Evolutionary conservation across 2,797 vertebrate genomes (phyloP), one percentile per base, ranked within the genome.

Genomic region (Gephyroberyx darwinii): DNA sequence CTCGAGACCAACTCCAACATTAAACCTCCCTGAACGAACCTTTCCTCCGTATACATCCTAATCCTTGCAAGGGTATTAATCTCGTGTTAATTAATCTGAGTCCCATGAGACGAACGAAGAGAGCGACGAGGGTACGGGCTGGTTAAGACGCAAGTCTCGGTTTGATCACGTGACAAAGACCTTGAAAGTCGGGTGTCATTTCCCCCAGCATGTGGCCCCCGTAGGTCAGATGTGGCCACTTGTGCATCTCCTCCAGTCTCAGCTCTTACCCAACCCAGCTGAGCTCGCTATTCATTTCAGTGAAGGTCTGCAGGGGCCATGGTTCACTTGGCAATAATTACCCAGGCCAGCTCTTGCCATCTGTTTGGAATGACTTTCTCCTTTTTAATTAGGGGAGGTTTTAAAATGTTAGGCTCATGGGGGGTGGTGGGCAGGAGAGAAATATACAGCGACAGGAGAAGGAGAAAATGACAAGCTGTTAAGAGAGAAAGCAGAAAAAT

Each of bases 261-360:
- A 77, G 76, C 78, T 79, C 69, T 75, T 61, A 59, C 20, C 60
- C 43, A 31, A 65, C 74, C 60, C 63, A 77, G 71, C 73, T 35
- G 74, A 74, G 72, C 69, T 64, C 51, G 47, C 72, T 62, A 45
- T 67, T 87, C 54, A 81, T 78, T 77, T 86, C 79, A 84, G 58
- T 71, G 8, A 67, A 75, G 81, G 86, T 90, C 86, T 78, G 72
- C 56, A 41, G 83, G 79, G 87, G 84, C 78, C 60, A 74, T 60
- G 84, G 88, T 90, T 91, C 87, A 72, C 82, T 87, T 81, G 84
- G 85, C 83, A 85, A 89, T 88, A 88, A 91, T 85, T 82, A 86
- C 89, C 75, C 79, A 71, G 74, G 83, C 85, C 77, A 81, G 77
- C 63, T 84, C 74, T 30, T 68, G 81, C 90, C 89, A 92, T 93